These are phyloP conservation scores for Corynorhinus townsendii DNA, from an alignment of 2,113 vertebrate genomes.

Conservation along the genomic window DNA sequence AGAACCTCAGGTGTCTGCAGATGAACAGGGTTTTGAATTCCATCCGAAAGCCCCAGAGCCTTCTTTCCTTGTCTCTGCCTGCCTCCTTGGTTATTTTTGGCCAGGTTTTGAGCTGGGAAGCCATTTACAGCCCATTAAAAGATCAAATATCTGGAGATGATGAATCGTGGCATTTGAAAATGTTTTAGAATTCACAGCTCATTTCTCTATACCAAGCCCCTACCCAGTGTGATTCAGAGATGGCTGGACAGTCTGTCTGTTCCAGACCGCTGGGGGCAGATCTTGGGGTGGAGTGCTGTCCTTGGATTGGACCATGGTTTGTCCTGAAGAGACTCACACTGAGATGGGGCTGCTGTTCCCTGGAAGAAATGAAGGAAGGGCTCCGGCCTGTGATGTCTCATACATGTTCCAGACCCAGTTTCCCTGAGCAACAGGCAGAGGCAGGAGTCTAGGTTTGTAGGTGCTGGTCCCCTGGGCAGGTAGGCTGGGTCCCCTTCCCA, in stretches of 20 bases:
- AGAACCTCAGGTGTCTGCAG: neutral
- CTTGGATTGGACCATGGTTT: neutral
- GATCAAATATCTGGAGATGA: constrained; percentile 26
- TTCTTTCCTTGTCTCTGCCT: neutral
- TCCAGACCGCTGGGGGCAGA: fast-evolving
- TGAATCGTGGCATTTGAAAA: constrained; percentile 31
- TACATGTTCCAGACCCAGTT: neutral
- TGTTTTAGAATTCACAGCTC: neutral
- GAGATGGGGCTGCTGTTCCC: neutral
- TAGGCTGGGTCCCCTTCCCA: neutral
- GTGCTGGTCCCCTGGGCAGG: neutral
- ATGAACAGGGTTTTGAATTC: neutral
- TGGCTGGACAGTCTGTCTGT: neutral
- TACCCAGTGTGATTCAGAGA: neutral
- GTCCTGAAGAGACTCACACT: neutral
- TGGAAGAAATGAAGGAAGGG: neutral
- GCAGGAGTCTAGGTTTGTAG: neutral
- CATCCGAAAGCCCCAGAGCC: neutral
- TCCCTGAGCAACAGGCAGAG: neutral
- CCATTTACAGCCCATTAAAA: constrained; percentile 37
- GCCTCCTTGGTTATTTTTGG: constrained; percentile 14
- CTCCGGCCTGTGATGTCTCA: neutral
- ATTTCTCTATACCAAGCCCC: constrained; percentile 37
- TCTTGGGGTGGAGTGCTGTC: neutral
- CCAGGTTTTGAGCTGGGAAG: constrained; percentile 17